Evolutionary conservation across 1,140 invertebrate genomes (phyloP), one percentile per base, ranked within the genome.

Genomic region (Drosophila arizonae): DNA sequence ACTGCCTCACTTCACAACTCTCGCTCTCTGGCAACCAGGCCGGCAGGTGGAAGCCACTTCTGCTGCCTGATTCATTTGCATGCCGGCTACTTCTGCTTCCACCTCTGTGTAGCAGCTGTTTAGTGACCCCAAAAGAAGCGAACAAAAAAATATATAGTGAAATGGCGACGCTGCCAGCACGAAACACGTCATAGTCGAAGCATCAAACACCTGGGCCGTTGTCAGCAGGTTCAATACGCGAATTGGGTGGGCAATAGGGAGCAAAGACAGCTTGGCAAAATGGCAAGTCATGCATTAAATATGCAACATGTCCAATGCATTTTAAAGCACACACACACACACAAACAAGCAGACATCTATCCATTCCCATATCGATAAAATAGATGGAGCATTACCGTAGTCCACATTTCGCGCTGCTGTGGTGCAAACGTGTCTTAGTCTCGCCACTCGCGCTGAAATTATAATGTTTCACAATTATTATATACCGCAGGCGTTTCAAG

Each of bases 241-340:
- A 24, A 24, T 24, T 57, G 13, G 17, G 11, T 4, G 26, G 3
- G 11, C 21, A 24, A 3, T 3, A 24, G 21, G 21, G 24, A 17
- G 26, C 17, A 10, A 9, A 6, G 3, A 28, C 11, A 24, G 24
- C 48, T 50, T 17, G 17, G 1, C 1, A 76, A 58, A 61, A 77
- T 76, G 54, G 51, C 79, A 76, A 82, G 62, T 68, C 67, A 26
- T 77, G 84, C 66, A 87, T 87, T 73, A 87, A 88, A 82, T 82
- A 87, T 87, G 77, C 81, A 86, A 45, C 66, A 77, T 88, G 77
- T 80, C 66, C 79, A 72, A 77, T 84, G 79, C 79, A 84, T 77
- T 88, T 82, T 74, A 69, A 84, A 84, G 73, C 64, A 63, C 21
- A 48, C 9, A 48, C 48, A 50, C 17, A 48, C 46, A 50, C 46